phyloP scores from a whole-genome alignment of 2,888 invertebrate species.

The Hyalella azteca region DNA sequence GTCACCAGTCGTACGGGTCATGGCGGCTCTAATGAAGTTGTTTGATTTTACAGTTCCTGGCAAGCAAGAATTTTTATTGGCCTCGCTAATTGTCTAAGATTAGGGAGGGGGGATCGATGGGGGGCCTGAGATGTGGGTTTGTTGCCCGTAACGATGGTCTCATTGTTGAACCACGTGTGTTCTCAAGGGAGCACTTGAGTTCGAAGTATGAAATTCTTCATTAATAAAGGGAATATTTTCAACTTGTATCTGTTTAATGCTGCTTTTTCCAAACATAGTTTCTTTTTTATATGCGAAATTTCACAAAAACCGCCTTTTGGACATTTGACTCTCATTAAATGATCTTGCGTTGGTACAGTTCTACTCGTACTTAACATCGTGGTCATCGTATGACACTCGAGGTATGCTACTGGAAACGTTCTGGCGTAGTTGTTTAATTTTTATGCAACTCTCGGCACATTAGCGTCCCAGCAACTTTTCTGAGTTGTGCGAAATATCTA shows the following conservation, averaged over 20 bases:
- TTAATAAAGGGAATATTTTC: too few relatives aligned
- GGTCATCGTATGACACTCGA: too few relatives aligned
- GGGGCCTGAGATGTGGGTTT: neutral
- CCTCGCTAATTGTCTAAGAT: neutral
- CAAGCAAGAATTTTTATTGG: constrained; percentile 36
- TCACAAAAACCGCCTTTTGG: too few relatives aligned
- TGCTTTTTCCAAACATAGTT: too few relatives aligned
- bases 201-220: neutral
- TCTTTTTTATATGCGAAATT: too few relatives aligned
- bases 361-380: too few relatives aligned
- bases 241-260: too few relatives aligned
- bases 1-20: too few relatives aligned
- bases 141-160: neutral
- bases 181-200: neutral
- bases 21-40: constrained; percentile 24
- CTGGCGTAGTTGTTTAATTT: neutral
- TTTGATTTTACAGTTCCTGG: constrained; percentile 19
- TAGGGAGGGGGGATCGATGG: neutral
- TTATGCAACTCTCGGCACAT: constrained; percentile 3
- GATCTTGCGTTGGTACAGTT: too few relatives aligned
- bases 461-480: neutral
- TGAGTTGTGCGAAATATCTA: neutral
- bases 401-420: too few relatives aligned
- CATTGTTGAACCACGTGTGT: neutral
- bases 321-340: too few relatives aligned